These are phyloP conservation scores for Xiphias gladius DNA, from an alignment of 2,113 vertebrate species.

Conservation along the genomic window DNA sequence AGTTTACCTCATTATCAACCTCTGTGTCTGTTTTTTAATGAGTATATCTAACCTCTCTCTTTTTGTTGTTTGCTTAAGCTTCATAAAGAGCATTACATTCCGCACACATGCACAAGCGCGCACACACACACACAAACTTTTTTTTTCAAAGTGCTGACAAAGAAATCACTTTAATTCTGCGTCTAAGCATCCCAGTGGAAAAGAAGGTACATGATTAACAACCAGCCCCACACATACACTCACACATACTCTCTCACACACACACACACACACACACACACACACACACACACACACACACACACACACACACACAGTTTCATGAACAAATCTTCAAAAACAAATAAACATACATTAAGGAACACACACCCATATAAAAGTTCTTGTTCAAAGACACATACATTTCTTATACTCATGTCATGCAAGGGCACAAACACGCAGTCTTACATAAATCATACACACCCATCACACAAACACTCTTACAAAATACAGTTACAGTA, in stretches of 20 bases:
- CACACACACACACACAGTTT: background rate
- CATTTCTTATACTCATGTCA: conserved; percentile 16
- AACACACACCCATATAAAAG: background rate
- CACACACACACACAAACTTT: conserved; percentile 24
- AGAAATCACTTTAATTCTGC: conserved; percentile 67
- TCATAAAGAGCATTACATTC: conserved; percentile 46
- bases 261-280: background rate
- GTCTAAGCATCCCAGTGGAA: conserved; percentile 44
- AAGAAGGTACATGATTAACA: conserved; percentile 50
- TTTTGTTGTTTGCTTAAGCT: conserved; percentile 55
- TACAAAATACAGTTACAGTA: conserved; percentile 60
- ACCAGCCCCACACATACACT: conserved; percentile 10
- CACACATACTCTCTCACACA: background rate
- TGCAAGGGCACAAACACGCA: no score
- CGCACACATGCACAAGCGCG: conserved; percentile 33
- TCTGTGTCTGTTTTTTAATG: conserved; percentile 59
- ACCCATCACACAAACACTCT: conserved; percentile 31
- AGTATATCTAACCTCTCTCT: conserved; percentile 42
- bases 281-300: background rate
- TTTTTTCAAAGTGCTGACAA: conserved; percentile 72
- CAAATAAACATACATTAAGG: background rate
- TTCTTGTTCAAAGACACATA: conserved; percentile 8
- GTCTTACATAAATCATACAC: conserved; percentile 50
- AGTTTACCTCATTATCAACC: conserved; percentile 59
- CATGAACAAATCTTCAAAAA: no score